Conservation (phyloP, 2,888 invertebrate genomes). For the Carterocephalus palaemon region DNA sequence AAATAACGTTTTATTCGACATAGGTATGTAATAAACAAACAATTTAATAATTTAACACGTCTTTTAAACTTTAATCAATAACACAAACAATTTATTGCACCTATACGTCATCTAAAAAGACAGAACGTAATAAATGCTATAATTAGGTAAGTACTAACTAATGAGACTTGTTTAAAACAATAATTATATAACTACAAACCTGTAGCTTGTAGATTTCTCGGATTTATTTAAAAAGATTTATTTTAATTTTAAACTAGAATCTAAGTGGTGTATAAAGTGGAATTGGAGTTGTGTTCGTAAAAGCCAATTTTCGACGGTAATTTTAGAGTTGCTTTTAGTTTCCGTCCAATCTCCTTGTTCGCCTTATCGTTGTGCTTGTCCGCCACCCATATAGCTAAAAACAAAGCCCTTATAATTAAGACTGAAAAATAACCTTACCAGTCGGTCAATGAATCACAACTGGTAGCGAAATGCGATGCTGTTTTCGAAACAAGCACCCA, state of each 20-base stretch:
- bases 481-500: too few species aligned
- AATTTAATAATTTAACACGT: neutral
- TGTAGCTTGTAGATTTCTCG: neutral
- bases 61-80: too few species aligned
- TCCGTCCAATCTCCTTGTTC: constrained; percentile 88
- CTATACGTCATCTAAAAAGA: too few species aligned
- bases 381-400: constrained; percentile 88
- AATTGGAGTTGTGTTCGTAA: constrained; percentile 84
- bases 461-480: too few species aligned
- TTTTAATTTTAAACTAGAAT: neutral
- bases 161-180: too few species aligned
- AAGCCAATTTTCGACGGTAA: constrained; percentile 79
- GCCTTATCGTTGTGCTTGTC: constrained; percentile 84
- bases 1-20: too few species aligned
- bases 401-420: constrained; percentile 5
- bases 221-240: neutral
- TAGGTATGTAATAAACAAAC: too few species aligned
- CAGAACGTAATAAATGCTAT: too few species aligned
- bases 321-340: constrained; percentile 84
- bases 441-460: too few species aligned
- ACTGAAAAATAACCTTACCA: too few species aligned
- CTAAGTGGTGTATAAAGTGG: constrained; percentile 80
- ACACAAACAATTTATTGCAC: too few species aligned
- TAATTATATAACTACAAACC: neutral
- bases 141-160: too few species aligned